Base-by-base conservation (phyloP, 2,797 vertebrate genomes). In the Oophaga sylvatica region DNA sequence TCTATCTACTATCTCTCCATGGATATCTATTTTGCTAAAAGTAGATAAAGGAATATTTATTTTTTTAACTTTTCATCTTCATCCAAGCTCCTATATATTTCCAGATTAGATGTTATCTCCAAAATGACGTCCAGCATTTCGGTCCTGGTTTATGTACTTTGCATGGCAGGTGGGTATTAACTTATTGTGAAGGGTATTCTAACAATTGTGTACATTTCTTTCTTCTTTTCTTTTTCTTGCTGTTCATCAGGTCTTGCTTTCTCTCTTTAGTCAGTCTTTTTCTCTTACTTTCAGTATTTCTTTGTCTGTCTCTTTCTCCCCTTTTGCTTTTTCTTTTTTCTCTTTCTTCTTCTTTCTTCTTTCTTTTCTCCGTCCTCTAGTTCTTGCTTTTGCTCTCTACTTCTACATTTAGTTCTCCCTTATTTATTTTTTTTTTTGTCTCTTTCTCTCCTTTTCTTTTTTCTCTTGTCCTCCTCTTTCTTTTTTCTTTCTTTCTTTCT, bases 121-220 rank as follows among this genome's bases (percentile, higher is more conserved):
- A 81, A 63, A 31, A 87, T 87, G 85, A 15, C 10, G n/a, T 0
- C 16, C 68, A 65, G 17, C 15, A 19, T 41, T 29, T 10, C 19
- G 10, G 5, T 65, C 8, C 59, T 81, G n/a, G 5, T 29, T 15
- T 79, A 15, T 41, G 3, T 75, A 3, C 22, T 53, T 20, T 81
- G 1, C 41, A 53, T 87, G 19, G 22, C 59, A 62, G 70, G 85
- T 87, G 19, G 48, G 80, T 83, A 15, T 73, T 73, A 16, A 35
- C 16, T 80, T 60, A 29, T 26, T 57, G 7, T 7, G 2, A 0
- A 22, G 1, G 0, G 20, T n/a, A 20, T 63, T 53, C 10, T 8
- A 53, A 5, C 1, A 7, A 53, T 8, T 53, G 48, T 53, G 10
- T 7, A 53, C 2, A 53, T 53, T 62, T 62, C 8, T 4, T 8